Conservation (phyloP, 2,113 vertebrate species). For the Orycteropus afer region DNA sequence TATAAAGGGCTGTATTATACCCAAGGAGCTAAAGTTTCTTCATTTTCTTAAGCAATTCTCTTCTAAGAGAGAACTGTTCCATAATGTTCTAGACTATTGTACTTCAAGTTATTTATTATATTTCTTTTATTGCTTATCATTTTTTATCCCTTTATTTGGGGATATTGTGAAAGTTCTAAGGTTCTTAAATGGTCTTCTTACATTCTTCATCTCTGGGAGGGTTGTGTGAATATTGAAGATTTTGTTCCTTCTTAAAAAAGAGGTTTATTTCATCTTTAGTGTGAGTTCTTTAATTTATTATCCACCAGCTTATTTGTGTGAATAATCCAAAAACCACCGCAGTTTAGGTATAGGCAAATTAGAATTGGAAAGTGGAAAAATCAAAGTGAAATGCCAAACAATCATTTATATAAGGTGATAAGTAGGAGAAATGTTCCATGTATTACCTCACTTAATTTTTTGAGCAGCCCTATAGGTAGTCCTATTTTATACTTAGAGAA, state of each 20-base stretch:
- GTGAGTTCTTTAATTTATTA: background rate
- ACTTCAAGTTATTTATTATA: background rate
- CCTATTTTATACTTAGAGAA: background rate
- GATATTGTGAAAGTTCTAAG: background rate
- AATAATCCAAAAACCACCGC: background rate
- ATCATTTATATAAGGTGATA: background rate
- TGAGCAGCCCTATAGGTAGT: background rate
- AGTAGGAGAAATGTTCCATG: background rate
- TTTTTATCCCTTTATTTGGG: background rate
- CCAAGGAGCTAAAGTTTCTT: background rate
- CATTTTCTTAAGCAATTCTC: background rate
- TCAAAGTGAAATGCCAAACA: background rate
- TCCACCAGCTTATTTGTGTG: background rate
- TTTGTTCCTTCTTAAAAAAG: background rate
- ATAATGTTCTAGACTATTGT: background rate
- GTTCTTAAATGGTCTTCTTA: background rate
- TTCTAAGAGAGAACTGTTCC: background rate
- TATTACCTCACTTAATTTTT: conserved; percentile 17
- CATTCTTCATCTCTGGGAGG: background rate
- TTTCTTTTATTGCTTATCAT: background rate
- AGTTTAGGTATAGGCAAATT: background rate
- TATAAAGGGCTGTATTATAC: background rate
- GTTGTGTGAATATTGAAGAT: background rate
- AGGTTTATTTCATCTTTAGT: background rate
- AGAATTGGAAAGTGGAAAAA: conserved; percentile 4